Evolutionary conservation across 1,140 invertebrate genomes (phyloP).

Genomic region (Contarinia nasturtii): DNA sequence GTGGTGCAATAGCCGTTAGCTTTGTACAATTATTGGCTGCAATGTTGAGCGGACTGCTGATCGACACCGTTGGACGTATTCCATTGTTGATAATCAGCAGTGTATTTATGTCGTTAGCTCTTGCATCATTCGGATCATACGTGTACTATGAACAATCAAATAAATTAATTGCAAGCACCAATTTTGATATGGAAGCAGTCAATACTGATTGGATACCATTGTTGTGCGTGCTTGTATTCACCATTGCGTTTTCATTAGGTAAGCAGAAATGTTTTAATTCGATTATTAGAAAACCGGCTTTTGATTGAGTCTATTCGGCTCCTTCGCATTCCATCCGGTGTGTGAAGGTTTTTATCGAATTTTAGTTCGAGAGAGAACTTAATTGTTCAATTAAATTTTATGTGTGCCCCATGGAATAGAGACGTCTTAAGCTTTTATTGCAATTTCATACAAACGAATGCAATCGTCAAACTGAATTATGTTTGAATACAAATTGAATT

Average conservation of each 20-base stretch:
- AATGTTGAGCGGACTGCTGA: conserved; percentile 56
- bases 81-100: conserved; percentile 62
- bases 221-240: conserved; percentile 63
- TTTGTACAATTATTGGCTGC: conserved; percentile 64
- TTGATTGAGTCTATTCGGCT: too few species aligned
- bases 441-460: not conserved
- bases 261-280: not conserved
- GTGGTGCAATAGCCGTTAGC: conserved; percentile 62
- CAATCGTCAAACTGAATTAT: not conserved
- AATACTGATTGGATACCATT: conserved; percentile 65
- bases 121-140: conserved; percentile 64
- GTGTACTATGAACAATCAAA: conserved; percentile 51
- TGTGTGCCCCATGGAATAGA: too few species aligned
- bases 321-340: too few species aligned
- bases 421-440: too few species aligned
- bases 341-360: too few species aligned
- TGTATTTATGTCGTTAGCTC: conserved; percentile 62
- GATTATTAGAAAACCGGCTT: too few species aligned
- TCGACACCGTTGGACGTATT: conserved; percentile 63
- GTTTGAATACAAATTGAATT: not conserved
- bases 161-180: conserved; percentile 24
- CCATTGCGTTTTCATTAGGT: conserved; percentile 64
- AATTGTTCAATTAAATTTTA: not conserved
- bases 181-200: conserved; percentile 27
- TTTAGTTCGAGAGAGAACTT: not conserved